Base-by-base conservation (phyloP, 2,797 vertebrate species). In the Dipus sagitta region DNA sequence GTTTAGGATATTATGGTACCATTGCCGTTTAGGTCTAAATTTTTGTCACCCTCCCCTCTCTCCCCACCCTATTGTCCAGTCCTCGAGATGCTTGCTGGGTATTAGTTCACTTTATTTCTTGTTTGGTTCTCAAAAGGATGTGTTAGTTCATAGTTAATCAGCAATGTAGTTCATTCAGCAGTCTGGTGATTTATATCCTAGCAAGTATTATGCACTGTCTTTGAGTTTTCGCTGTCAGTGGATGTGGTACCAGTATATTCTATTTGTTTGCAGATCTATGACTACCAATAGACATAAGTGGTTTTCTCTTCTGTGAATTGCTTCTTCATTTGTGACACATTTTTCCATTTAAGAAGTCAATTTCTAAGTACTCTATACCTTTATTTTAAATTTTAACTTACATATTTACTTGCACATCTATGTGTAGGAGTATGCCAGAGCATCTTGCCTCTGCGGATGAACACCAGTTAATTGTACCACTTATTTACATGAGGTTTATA, bases 311-410 rank as follows among this genome's bases (percentile, higher is more conserved):
- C 79, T 60, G 6, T 77, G 17, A 80, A 58, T 90, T 67, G 58
- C 60, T 15, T 72, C 11, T 88, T 94, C 65, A 60, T 74, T 71
- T 58, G 80, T 85, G 60, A 21, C 86, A 30, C 18, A 64, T 77
- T 77, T 93, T 76, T 88, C 58, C 83, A 11, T 80, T 64, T 77
- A 78, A 81, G 54, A 67, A 79, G 58, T 88, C 70, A 30, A 1
- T 93, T 86, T 89, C 34, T 88, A 38, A 77, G n/a, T 65, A 81
- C 14, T 54, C 11, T 92, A 1, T 71, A 1, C 65, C 4, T 75
- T 21, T 88, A 81, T 67, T 32, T 7, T 52, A 24, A 75, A 34
- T 47, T 47, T 47, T 47, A 47, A 9, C 47, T 47, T 47, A 47
- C 9, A 9, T 47, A 9, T 47, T 47, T 47, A 47, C 11, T 47